Evolutionary conservation across 1,140 invertebrate genomes (phyloP).

Genomic region (Campoletis sonorensis): DNA sequence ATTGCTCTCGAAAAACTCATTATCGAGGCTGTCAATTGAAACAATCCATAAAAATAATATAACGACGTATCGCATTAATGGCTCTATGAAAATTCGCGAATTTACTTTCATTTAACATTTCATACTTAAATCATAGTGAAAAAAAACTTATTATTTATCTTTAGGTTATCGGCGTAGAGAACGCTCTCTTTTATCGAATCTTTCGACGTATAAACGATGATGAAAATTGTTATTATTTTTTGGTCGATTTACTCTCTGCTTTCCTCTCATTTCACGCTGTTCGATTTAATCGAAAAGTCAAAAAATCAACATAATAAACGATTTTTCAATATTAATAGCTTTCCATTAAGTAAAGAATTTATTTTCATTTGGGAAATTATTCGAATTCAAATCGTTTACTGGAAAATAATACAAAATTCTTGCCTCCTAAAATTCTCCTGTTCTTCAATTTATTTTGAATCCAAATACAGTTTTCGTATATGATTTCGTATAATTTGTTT

Average conservation of each 20-base stretch:
- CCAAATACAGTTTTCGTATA: no score
- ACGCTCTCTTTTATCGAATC: not conserved
- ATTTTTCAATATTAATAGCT: no score
- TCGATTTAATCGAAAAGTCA: no score
- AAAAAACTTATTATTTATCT: not conserved
- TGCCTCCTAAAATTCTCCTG: no score
- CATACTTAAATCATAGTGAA: not conserved
- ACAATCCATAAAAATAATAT: not conserved
- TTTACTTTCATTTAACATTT: slow-evolving; percentile 35
- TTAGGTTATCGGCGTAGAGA: not conserved
- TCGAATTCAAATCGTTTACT: no score
- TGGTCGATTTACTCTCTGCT: no score
- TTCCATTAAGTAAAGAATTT: no score
- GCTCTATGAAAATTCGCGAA: not conserved
- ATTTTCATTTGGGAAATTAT: no score
- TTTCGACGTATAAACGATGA: not conserved
- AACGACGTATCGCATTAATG: slow-evolving; percentile 9
- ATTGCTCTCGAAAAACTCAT: not conserved
- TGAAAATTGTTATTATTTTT: not conserved
- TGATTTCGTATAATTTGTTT: no score
- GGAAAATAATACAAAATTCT: no score
- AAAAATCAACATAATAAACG: no score
- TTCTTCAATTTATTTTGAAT: no score
- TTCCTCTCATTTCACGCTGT: not conserved
- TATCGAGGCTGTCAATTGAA: slow-evolving; percentile 17